Conservation (phyloP, 2,113 vertebrate genomes). For the Nannobrachium achirus region DNA sequence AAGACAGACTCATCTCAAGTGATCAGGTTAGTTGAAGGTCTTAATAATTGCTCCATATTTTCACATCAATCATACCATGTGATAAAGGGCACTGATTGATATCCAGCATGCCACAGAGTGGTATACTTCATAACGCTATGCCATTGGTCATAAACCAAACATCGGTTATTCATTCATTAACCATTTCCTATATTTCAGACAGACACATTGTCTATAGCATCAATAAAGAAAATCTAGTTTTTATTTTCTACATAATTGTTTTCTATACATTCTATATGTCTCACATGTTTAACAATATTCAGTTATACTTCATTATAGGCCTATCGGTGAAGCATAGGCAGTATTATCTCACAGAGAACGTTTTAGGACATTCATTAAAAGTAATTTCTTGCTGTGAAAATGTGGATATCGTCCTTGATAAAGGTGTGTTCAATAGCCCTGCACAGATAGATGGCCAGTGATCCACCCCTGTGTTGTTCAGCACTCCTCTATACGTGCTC, state of each 20-base stretch:
- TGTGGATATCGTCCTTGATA: conserved; percentile 62
- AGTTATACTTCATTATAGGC: conserved; percentile 28
- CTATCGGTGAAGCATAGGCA: conserved; percentile 37
- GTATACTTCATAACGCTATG: no score
- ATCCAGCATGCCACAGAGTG: background rate
- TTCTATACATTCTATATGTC: background rate
- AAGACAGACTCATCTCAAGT: conserved; percentile 63
- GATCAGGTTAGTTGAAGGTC: conserved; percentile 15
- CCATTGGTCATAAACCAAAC: no score
- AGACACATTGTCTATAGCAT: no score
- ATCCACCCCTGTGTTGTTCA: conserved; percentile 46
- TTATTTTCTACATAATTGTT: no score
- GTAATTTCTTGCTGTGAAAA: conserved; percentile 63
- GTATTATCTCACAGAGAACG: conserved; percentile 34
- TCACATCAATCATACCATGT: conserved; percentile 57
- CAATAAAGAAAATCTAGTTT: no score
- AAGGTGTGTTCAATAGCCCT: conserved; percentile 50
- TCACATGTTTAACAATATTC: conserved; percentile 8
- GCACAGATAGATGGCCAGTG: conserved; percentile 55
- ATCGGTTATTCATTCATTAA: no score
- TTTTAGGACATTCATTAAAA: conserved; percentile 52
- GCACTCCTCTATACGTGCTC: conserved; percentile 33
- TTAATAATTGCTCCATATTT: conserved; percentile 30
- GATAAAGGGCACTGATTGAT: conserved; percentile 22
- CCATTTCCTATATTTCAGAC: no score